Conservation (phyloP, 2,888 invertebrate genomes). For the Antitype chi region DNA sequence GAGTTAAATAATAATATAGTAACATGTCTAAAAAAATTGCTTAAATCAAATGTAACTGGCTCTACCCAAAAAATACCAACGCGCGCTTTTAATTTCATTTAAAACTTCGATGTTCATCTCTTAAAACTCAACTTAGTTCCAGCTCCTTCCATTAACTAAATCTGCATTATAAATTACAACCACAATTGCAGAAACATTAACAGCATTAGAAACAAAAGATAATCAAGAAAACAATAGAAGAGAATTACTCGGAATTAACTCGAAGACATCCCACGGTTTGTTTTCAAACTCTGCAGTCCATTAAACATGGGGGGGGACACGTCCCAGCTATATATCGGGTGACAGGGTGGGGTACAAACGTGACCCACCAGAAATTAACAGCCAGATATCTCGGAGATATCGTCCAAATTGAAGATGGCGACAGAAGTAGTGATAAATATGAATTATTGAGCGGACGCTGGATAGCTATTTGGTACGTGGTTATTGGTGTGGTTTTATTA, state of each 20-base stretch:
- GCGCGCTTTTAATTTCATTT: background rate
- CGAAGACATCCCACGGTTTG: slow-evolving; percentile 47
- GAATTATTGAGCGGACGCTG: slow-evolving; percentile 39
- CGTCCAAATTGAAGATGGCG: slow-evolving; percentile 42
- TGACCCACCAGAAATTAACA: slow-evolving; percentile 61
- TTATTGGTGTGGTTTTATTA: background rate
- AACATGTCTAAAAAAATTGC: too few relatives aligned
- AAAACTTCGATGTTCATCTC: background rate
- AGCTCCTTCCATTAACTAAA: background rate
- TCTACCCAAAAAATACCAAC: background rate
- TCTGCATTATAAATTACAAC: slow-evolving; percentile 27
- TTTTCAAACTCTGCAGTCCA: slow-evolving; percentile 55
- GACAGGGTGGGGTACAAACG: slow-evolving; percentile 41
- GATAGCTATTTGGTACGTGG: background rate
- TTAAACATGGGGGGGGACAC: slow-evolving; percentile 56
- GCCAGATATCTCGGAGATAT: slow-evolving; percentile 43
- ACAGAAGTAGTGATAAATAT: slow-evolving; percentile 43
- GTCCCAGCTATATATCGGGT: slow-evolving; percentile 58
- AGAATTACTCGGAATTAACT: slow-evolving; percentile 50
- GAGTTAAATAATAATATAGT: too few relatives aligned
- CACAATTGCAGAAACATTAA: slow-evolving; percentile 27
- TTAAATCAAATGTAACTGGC: background rate
- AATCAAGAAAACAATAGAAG: slow-evolving; percentile 38
- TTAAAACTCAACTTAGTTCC: background rate
- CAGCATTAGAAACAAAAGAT: slow-evolving; percentile 31